phyloP scores from a whole-genome alignment of 2,797 vertebrate species.

The Antrozous pallidus region DNA sequence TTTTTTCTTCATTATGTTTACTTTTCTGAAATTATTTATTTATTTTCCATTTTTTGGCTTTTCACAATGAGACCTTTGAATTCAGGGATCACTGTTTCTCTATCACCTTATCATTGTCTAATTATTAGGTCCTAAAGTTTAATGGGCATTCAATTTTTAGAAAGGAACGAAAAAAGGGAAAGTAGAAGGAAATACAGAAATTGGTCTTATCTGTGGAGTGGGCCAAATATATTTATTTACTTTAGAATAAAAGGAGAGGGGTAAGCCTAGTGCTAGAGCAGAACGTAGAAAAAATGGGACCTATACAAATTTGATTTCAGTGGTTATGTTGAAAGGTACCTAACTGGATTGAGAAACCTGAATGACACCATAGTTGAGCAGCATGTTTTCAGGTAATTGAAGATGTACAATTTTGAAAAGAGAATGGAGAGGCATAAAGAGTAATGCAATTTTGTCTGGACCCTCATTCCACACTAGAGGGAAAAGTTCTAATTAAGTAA shows the following conservation, averaged over 20 bases:
- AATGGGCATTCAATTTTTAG: not conserved
- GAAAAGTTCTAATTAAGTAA: slow-evolving; percentile 2
- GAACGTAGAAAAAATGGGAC: not conserved
- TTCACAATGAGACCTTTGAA: not conserved
- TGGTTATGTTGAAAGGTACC: not conserved
- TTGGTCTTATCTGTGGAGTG: not conserved
- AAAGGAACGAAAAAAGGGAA: not conserved
- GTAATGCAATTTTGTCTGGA: not conserved
- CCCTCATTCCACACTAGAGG: not conserved
- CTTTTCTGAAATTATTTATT: not conserved
- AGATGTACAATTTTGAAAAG: not conserved
- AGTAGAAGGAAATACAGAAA: not conserved
- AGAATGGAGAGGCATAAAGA: not conserved
- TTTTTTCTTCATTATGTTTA: not conserved
- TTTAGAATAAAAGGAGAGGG: not conserved
- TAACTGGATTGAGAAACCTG: not conserved
- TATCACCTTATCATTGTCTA: not conserved
- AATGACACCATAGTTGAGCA: not conserved
- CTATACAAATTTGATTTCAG: not conserved
- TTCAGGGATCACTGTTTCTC: not conserved
- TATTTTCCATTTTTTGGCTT: not conserved
- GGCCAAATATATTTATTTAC: not conserved
- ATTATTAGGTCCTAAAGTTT: not conserved
- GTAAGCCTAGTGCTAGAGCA: not conserved
- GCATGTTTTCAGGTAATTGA: not conserved